phyloP scores from a whole-genome alignment of 2,797 vertebrate genomes.

The Oryzias dopingdopingensis region DNA sequence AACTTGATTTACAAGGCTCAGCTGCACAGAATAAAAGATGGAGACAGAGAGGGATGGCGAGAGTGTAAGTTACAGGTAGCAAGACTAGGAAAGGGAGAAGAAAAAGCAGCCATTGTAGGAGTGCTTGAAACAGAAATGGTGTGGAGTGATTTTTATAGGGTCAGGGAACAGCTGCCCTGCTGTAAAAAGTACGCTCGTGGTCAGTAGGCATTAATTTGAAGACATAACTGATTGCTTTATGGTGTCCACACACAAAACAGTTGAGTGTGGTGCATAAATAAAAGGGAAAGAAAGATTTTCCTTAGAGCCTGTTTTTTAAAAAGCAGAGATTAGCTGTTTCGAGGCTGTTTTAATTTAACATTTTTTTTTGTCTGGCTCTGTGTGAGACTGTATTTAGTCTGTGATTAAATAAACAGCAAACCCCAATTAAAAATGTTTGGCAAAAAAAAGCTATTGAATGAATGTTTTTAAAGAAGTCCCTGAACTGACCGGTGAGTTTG shows the following conservation, averaged over 20 bases:
- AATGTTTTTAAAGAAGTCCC: too few species aligned
- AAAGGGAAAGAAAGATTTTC: neutral
- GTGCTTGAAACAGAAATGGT: slow-evolving; percentile 43
- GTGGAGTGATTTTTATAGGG: slow-evolving; percentile 30
- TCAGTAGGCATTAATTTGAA: slow-evolving; percentile 39
- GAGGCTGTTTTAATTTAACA: neutral
- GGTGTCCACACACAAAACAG: neutral
- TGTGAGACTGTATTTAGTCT: too few species aligned
- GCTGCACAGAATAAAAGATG: slow-evolving; percentile 55
- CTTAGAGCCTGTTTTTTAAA: neutral
- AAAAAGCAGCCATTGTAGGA: slow-evolving; percentile 30
- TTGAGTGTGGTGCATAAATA: neutral
- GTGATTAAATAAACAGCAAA: too few species aligned
- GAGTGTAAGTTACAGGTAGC: slow-evolving; percentile 53
- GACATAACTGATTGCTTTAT: slow-evolving; percentile 13
- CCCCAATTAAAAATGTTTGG: too few species aligned
- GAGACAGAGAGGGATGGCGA: slow-evolving; percentile 9
- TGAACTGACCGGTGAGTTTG: too few species aligned
- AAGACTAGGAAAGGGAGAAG: slow-evolving; percentile 29
- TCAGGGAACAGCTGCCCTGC: slow-evolving; percentile 16
- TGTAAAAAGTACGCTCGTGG: slow-evolving; percentile 12
- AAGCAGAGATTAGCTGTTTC: neutral
- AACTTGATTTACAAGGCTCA: slow-evolving; percentile 80
- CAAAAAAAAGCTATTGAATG: too few species aligned
- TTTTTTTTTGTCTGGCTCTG: too few species aligned